Percentiles rank a stretch among this genome's conserved stretches.
Evolutionary conservation across 2,888 invertebrate species (phyloP).

Genomic region (Xylocampa areola): DNA sequence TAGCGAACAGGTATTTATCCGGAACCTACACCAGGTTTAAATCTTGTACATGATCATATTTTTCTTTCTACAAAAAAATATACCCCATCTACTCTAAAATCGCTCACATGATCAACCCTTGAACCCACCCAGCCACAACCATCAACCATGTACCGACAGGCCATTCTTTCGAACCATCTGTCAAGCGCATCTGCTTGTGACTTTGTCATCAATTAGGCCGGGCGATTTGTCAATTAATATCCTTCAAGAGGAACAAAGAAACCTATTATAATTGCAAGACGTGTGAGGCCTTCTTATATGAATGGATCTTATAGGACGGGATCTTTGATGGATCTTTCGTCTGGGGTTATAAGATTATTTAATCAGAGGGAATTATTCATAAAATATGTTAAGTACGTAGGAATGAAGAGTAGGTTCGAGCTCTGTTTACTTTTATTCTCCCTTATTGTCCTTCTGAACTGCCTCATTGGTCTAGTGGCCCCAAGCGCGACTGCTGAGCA

Average conservation of each 20-base stretch:
- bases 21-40: too few relatives aligned
- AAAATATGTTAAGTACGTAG: neutral
- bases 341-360: conserved; percentile 52
- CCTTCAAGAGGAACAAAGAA: conserved; percentile 73
- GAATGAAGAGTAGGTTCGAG: neutral
- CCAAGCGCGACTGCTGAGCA: too few relatives aligned
- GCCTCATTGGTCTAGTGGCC: too few relatives aligned
- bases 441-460: too few relatives aligned
- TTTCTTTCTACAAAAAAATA: too few relatives aligned
- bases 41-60: too few relatives aligned
- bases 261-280: conserved; percentile 72
- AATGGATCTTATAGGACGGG: conserved; percentile 72
- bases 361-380: conserved; percentile 20
- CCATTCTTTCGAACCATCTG: conserved; percentile 59
- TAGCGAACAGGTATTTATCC: too few relatives aligned
- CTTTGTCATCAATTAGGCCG: conserved; percentile 67
- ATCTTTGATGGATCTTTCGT: conserved; percentile 58
- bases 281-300: conserved; percentile 73
- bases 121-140: conserved; percentile 2
- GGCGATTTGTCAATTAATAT: conserved; percentile 79
- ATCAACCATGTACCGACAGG: conserved; percentile 20
- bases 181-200: conserved; percentile 62
- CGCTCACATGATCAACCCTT: neutral
- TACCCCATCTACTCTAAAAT: too few relatives aligned
- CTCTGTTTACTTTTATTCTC: too few relatives aligned